phyloP scores from a whole-genome alignment of 2,888 invertebrate genomes.

The Tetranychus piercei region DNA sequence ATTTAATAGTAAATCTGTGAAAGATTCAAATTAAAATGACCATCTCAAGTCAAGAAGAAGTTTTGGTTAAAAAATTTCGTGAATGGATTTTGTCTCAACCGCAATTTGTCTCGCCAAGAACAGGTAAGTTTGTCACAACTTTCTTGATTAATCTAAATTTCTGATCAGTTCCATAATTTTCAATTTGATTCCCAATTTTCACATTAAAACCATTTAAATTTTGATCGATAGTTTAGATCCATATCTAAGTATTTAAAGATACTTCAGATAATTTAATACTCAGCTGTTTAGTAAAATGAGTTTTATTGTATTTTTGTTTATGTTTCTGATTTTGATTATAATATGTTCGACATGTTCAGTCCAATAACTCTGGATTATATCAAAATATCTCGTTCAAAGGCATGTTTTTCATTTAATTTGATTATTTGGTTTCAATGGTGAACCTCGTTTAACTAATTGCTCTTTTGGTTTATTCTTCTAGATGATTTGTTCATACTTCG shows the following conservation, averaged over 20 bases:
- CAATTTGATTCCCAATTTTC: not conserved
- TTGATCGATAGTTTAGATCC: too few species aligned
- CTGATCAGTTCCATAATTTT: not conserved
- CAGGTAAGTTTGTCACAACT: not conserved
- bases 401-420: too few species aligned
- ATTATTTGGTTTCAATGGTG: not conserved
- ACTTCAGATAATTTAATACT: too few species aligned
- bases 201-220: too few species aligned
- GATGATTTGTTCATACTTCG: constrained; percentile 41
- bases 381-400: too few species aligned
- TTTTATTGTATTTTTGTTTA: too few species aligned
- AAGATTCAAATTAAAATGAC: not conserved
- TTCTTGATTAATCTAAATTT: not conserved
- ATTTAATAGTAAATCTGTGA: not conserved
- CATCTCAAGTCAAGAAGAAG: not conserved
- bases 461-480: constrained; percentile 5
- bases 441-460: not conserved
- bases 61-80: constrained; percentile 18
- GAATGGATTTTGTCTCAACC: constrained; percentile 25
- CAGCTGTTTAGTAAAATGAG: too few species aligned
- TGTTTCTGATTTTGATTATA: too few species aligned
- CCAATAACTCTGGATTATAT: too few species aligned
- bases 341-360: too few species aligned
- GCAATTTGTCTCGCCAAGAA: constrained; percentile 22
- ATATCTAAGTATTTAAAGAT: too few species aligned